Evolutionary conservation across 2,113 vertebrate genomes (phyloP).

Genomic region (Lates calcarifer): DNA sequence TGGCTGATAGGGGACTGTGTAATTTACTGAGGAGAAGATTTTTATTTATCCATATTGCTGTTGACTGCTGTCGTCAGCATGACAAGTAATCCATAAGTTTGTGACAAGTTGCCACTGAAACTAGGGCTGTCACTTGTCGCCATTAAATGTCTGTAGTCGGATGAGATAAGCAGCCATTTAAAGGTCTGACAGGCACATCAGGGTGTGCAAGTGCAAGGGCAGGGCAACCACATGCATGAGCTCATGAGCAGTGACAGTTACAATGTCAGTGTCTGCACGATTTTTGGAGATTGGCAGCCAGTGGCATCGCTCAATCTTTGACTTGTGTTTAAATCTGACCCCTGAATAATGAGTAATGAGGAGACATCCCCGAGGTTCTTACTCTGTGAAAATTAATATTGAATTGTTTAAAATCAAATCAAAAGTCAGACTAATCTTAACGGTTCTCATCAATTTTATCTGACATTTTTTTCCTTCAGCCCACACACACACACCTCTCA

Average conservation of each 20-base stretch:
- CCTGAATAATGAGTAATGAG: neutral
- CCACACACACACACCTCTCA: neutral
- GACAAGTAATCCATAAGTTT: slow-evolving; percentile 27
- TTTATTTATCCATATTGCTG: slow-evolving; percentile 3
- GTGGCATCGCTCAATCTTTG: slow-evolving; percentile 7
- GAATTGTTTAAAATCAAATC: neutral
- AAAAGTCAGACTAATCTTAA: neutral
- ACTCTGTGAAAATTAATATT: neutral
- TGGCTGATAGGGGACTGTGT: no score
- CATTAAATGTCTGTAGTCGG: slow-evolving; percentile 35
- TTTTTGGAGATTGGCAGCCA: slow-evolving; percentile 3
- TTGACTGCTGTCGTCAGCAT: slow-evolving; percentile 1
- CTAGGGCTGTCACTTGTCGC: slow-evolving; percentile 39
- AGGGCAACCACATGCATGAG: slow-evolving; percentile 15
- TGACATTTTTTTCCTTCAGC: neutral
- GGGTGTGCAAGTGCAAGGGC: neutral
- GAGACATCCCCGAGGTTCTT: neutral
- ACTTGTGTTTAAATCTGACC: slow-evolving; percentile 11
- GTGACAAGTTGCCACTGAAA: slow-evolving; percentile 34
- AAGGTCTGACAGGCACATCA: slow-evolving; percentile 40
- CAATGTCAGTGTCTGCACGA: neutral
- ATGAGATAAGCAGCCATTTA: slow-evolving; percentile 52
- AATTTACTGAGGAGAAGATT: neutral
- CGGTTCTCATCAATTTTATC: neutral
- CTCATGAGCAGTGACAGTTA: slow-evolving; percentile 22